These are phyloP conservation scores for Boleophthalmus pectinirostris DNA, from an alignment of 2,113 vertebrate species.

Conservation along the genomic window DNA sequence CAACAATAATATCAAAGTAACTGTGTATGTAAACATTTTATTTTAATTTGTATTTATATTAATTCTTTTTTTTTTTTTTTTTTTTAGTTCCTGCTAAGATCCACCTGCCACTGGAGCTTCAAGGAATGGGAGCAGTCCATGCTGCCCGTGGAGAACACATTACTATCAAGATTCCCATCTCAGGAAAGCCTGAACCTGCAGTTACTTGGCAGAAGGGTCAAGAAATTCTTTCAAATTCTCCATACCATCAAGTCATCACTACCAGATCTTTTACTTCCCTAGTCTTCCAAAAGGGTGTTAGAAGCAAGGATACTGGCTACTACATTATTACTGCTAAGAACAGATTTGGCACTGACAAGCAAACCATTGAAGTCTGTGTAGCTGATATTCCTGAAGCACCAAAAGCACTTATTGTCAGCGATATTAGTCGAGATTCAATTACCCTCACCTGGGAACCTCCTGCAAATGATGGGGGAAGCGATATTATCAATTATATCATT, in stretches of 20 bases:
- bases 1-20: not conserved
- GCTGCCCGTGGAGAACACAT: slow-evolving; percentile 90
- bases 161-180: slow-evolving; percentile 97
- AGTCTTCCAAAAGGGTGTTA: slow-evolving; percentile 93
- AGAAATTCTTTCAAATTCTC: slow-evolving; percentile 93
- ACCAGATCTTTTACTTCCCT: slow-evolving; percentile 97
- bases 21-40: not conserved
- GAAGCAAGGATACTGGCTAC: slow-evolving; percentile 93
- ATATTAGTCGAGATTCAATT: slow-evolving; percentile 91
- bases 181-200: slow-evolving; percentile 92
- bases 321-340: slow-evolving; percentile 98
- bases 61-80: slow-evolving; percentile 2
- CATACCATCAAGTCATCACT: slow-evolving; percentile 94
- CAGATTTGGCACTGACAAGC: slow-evolving; percentile 95
- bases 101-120: slow-evolving; percentile 91
- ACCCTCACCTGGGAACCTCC: slow-evolving; percentile 92
- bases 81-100: slow-evolving; percentile 95
- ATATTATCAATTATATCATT: slow-evolving; percentile 89
- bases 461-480: slow-evolving; percentile 91
- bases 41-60: not conserved
- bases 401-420: slow-evolving; percentile 87
- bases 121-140: slow-evolving; percentile 98
- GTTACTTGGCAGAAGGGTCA: slow-evolving; percentile 98
- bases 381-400: slow-evolving; percentile 95
- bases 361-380: slow-evolving; percentile 95